Evolutionary conservation across 2,888 invertebrate genomes (phyloP), one percentile per base, ranked within the genome.

Genomic region (Synergus itoensis): DNA sequence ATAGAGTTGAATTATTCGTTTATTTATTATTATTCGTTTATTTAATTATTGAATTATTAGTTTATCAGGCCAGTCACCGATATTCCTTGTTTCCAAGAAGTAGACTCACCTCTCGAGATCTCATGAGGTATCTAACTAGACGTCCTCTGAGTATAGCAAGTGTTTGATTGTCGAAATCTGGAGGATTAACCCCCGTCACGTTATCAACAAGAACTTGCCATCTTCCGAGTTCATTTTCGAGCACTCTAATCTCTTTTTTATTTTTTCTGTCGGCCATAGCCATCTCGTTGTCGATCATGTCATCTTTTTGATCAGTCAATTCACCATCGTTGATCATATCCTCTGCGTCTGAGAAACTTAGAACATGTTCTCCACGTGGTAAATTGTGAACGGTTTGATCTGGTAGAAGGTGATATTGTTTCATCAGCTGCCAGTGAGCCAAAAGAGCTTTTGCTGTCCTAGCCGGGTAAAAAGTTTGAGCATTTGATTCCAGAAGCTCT

Each of bases 161-260:
- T 0, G 99, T 99, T 92, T 98, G 98, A 91, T 96, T 96, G 92
- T 99, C 99, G 90, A 99, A 96, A 91, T 99, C 98, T 1, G 96
- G 96, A 14, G 96, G 96, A 83, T 96, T 96, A 1, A 96, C 95
- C 0, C 97, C 96, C 63, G 96, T 96, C 16, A 98, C 96, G 48
- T 97, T 97, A 92, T 99, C 98, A 21, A 99, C 98, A 82, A 99
- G 92, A 1, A 97, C 97, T 91, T 98, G 98, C 98, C 98, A 98
- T 80, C 98, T 96, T 0, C 96, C 94, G 77, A 98, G 91, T 88
- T 99, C 98, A 88, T 97, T 97, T 92, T 99, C 99, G 79, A 99
- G 91, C 67, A 96, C 94, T 11, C 98, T 95, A 73, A 99, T 98
- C 91, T 98, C 97, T 86, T 95, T 95, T 91, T 97, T 98, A 87